phyloP scores from a whole-genome alignment of 2,888 invertebrate species.

The Dexiosoma caninum region DNA sequence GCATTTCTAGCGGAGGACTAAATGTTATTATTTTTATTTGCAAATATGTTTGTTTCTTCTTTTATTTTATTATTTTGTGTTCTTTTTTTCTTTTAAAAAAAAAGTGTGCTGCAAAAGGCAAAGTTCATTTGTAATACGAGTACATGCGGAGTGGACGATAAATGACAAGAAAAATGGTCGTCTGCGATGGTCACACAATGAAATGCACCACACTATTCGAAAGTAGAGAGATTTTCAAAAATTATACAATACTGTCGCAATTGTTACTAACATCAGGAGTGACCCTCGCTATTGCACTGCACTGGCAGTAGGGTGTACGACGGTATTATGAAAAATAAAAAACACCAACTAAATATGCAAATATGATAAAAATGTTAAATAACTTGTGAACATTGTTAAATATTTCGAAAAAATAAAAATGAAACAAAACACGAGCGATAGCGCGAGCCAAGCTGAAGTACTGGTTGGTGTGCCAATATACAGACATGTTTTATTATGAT shows the following conservation, averaged over 20 bases:
- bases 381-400: slow-evolving; percentile 51
- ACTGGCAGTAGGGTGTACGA: slow-evolving; percentile 4
- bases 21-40: slow-evolving; percentile 50
- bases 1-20: slow-evolving; percentile 59
- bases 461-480: slow-evolving; percentile 6
- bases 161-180: not conserved
- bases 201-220: not conserved
- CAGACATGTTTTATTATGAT: not conserved
- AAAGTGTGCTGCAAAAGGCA: slow-evolving; percentile 37
- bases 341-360: slow-evolving; percentile 41
- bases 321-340: not conserved
- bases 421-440: not conserved
- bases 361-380: slow-evolving; percentile 54
- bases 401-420: slow-evolving; percentile 11
- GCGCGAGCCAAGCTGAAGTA: not conserved
- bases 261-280: not conserved
- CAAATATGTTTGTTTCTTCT: slow-evolving; percentile 9
- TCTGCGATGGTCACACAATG: slow-evolving; percentile 17
- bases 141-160: not conserved
- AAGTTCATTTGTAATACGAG: slow-evolving; percentile 22
- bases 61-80: no score
- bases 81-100: not conserved
- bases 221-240: not conserved
- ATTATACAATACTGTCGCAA: not conserved
- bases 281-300: not conserved